phyloP scores from a whole-genome alignment of 2,113 vertebrate species.

The Paramisgurnus dabryanus region DNA sequence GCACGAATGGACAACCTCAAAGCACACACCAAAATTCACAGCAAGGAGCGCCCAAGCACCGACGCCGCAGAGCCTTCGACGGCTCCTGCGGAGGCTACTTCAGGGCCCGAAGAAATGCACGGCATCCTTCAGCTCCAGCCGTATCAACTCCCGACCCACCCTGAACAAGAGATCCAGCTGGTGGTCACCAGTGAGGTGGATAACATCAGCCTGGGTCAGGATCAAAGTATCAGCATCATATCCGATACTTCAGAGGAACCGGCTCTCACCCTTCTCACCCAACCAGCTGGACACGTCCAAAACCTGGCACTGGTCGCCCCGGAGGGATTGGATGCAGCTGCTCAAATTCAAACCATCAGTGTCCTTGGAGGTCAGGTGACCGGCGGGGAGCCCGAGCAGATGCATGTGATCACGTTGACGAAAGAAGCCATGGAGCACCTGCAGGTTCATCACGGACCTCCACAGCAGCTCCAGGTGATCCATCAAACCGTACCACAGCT shows the following conservation, averaged over 20 bases:
- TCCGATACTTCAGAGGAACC: conserved; percentile 65
- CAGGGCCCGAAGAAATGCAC: conserved; percentile 71
- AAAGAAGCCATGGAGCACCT: conserved; percentile 90
- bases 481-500: conserved; percentile 66
- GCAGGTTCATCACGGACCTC: conserved; percentile 76
- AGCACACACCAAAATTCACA: conserved; percentile 89
- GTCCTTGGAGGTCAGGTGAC: conserved; percentile 79
- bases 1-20: conserved; percentile 93
- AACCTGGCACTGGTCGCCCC: conserved; percentile 81
- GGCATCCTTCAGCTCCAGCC: conserved; percentile 86
- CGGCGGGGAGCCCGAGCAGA: conserved; percentile 78
- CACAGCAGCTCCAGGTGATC: conserved; percentile 70
- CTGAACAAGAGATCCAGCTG: conserved; percentile 89
- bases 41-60: conserved; percentile 75
- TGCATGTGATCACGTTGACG: conserved; percentile 91
- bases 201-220: conserved; percentile 84
- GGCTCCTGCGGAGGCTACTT: not conserved
- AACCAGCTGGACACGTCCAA: conserved; percentile 79
- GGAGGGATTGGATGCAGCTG: conserved; percentile 67
- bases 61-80: conserved; percentile 56
- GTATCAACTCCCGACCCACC: conserved; percentile 81
- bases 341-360: conserved; percentile 80
- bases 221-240: conserved; percentile 85
- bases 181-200: conserved; percentile 85
- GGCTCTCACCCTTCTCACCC: conserved; percentile 82